phyloP scores from a whole-genome alignment of 1,140 invertebrate species.

The Plutomurus gul region DNA sequence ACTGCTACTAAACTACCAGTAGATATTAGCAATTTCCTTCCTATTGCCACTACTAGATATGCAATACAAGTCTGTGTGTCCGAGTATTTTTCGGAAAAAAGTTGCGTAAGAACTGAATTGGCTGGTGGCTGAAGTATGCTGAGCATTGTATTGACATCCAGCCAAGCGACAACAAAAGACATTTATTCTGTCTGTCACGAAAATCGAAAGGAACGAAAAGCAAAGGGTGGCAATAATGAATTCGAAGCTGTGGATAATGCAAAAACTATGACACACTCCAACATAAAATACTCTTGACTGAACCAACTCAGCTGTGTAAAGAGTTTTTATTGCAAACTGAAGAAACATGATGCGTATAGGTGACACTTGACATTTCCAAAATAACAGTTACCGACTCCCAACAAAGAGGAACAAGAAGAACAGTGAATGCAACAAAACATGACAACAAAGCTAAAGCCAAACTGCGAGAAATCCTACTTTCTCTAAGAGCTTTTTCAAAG shows the following conservation, averaged over 20 bases:
- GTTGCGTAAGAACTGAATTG: too few species aligned
- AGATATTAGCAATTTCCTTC: too few species aligned
- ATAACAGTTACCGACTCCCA: neutral
- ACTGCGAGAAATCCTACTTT: neutral
- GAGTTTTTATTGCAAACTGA: neutral
- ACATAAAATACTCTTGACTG: neutral
- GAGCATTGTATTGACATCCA: constrained; percentile 23
- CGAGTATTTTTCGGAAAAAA: neutral
- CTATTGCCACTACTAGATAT: neutral
- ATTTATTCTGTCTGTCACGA: constrained; percentile 2
- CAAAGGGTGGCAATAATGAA: neutral
- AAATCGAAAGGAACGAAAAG: neutral
- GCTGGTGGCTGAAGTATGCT: too few species aligned
- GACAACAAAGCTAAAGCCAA: neutral
- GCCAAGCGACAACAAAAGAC: constrained; percentile 24
- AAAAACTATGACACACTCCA: neutral
- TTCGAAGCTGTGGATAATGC: neutral
- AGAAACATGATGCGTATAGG: neutral
- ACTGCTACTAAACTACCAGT: too few species aligned
- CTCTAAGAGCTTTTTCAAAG: neutral
- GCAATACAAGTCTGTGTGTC: neutral
- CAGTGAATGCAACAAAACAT: neutral
- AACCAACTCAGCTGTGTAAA: neutral
- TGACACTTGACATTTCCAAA: constrained; percentile 11
- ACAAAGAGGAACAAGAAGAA: neutral